Percentiles rank a stretch among this genome's conserved stretches.
These are phyloP conservation scores for Mormoops blainvillei DNA, from an alignment of 2,113 vertebrate genomes.

Conservation along the genomic window DNA sequence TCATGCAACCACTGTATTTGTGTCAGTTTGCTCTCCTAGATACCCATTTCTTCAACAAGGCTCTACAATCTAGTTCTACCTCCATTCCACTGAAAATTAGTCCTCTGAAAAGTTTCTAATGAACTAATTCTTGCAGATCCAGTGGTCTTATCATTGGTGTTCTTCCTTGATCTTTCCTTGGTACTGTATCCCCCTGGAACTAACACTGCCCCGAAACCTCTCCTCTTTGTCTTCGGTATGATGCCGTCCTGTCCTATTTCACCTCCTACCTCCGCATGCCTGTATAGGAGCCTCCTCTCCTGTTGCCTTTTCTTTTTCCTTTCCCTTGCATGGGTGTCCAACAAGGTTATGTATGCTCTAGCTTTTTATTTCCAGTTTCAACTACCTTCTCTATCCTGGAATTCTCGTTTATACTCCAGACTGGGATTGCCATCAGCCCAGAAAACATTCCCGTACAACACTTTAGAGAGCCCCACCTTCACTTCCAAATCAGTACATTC, in stretches of 20 bases:
- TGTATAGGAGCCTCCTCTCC: background rate
- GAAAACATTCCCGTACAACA: background rate
- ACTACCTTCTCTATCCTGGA: background rate
- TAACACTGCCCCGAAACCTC: background rate
- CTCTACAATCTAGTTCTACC: background rate
- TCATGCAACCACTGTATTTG: background rate
- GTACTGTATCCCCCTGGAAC: background rate
- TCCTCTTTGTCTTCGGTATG: background rate
- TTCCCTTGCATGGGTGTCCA: background rate
- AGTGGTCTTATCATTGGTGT: background rate
- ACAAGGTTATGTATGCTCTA: background rate
- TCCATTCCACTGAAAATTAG: background rate
- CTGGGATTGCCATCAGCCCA: background rate
- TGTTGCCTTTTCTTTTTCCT: background rate
- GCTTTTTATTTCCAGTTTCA: background rate
- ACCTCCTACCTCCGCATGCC: background rate
- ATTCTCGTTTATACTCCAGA: background rate
- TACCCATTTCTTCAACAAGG: background rate
- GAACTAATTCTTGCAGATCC: background rate
- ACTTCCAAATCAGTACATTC: background rate
- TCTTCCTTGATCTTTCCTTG: background rate
- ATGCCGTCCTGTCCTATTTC: background rate
- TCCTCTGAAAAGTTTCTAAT: background rate
- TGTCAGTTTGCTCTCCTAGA: background rate
- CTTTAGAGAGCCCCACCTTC: background rate